Evolutionary conservation across 2,113 vertebrate species (phyloP).

Genomic region (Pomatorhinus ruficollis): DNA sequence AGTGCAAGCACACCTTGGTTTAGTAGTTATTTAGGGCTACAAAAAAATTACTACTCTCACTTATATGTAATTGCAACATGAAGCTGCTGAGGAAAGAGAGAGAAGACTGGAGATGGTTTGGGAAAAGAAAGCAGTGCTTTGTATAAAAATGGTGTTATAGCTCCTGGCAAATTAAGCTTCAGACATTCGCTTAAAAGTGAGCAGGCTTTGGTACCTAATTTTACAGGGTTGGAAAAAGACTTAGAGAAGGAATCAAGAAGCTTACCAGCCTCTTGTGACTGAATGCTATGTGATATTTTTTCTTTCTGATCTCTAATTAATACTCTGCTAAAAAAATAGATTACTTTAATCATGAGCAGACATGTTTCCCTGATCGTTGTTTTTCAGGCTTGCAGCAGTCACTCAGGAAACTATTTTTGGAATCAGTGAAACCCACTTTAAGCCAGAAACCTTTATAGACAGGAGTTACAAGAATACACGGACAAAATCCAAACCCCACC

Average conservation of each 20-base stretch:
- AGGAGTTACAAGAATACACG: conserved; percentile 16
- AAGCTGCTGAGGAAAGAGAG: not conserved
- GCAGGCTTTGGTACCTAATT: not conserved
- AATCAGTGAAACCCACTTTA: conserved; percentile 54
- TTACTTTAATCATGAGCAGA: conserved; percentile 65
- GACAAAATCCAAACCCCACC: conserved; percentile 7
- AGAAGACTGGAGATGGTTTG: not conserved
- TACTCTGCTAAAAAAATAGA: conserved; percentile 68
- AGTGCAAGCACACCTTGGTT: not conserved
- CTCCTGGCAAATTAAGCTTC: not conserved
- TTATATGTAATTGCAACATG: not conserved
- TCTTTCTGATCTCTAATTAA: conserved; percentile 70
- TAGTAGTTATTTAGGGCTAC: not conserved
- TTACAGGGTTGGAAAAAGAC: not conserved
- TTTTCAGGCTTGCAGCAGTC: conserved; percentile 63
- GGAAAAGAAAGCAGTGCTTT: not conserved
- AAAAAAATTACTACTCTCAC: not conserved
- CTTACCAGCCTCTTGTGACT: conserved; percentile 60
- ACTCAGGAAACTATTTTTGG: conserved; percentile 69
- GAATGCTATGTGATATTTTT: conserved; percentile 46
- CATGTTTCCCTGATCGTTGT: conserved; percentile 52
- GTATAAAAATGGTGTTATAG: not conserved
- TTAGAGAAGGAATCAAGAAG: conserved; percentile 3
- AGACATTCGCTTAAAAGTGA: not conserved
- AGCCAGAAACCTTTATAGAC: conserved; percentile 55